Conservation (phyloP, 2,797 vertebrate genomes). For the Centroberyx gerrardi region DNA sequence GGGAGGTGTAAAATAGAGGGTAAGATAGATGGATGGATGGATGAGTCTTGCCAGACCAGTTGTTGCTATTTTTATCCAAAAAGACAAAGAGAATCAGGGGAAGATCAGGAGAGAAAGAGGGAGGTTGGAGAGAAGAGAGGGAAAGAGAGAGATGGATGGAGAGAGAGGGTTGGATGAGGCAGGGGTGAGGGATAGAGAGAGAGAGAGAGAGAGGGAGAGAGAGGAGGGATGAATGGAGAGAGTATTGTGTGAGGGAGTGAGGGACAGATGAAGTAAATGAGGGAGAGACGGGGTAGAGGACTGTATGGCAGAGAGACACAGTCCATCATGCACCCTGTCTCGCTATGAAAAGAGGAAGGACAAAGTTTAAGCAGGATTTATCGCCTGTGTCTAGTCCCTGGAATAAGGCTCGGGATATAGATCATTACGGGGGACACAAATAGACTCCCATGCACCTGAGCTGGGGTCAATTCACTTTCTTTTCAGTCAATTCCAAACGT, state of each 20-base stretch:
- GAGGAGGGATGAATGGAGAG: constrained; percentile 44
- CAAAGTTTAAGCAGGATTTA: constrained; percentile 83
- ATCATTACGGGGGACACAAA: constrained; percentile 81
- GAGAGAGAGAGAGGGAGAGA: constrained; percentile 33
- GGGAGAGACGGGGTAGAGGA: constrained; percentile 55
- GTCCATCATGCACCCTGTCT: constrained; percentile 78
- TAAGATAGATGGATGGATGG: constrained; percentile 5
- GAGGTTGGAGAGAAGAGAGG: constrained; percentile 8
- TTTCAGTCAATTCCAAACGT: constrained; percentile 24
- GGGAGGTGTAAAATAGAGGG: neutral
- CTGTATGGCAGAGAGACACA: constrained; percentile 61
- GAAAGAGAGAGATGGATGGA: constrained; percentile 46
- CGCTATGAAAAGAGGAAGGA: constrained; percentile 79
- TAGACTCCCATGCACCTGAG: constrained; percentile 66
- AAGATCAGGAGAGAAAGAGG: constrained; percentile 21
- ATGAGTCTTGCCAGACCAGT: neutral
- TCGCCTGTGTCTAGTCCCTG: constrained; percentile 73
- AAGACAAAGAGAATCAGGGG: constrained; percentile 5
- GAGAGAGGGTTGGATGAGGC: constrained; percentile 30
- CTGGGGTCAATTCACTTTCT: constrained; percentile 61
- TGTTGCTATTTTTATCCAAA: neutral
- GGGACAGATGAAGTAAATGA: constrained; percentile 60
- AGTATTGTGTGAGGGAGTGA: constrained; percentile 18
- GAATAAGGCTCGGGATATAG: constrained; percentile 74
- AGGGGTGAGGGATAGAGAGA: constrained; percentile 43